Evolutionary conservation across 1,140 invertebrate genomes (phyloP).

Genomic region (Drosophila pectinifera): DNA sequence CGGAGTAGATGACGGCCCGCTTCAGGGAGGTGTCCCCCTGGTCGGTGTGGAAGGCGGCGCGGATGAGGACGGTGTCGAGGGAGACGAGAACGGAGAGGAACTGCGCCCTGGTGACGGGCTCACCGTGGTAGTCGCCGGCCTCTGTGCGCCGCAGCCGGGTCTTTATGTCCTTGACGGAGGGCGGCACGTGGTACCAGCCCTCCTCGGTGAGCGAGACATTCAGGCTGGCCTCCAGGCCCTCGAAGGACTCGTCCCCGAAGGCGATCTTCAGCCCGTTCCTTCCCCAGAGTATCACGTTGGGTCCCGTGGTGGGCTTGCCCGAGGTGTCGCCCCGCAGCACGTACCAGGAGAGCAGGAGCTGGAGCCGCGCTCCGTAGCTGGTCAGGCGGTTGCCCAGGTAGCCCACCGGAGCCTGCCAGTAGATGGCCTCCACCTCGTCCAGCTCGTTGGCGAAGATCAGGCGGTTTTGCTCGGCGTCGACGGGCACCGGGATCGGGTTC

Average conservation of each 20-base stretch:
- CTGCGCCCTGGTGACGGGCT: conserved; percentile 89
- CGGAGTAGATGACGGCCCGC: conserved; percentile 74
- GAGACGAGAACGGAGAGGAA: conserved; percentile 94
- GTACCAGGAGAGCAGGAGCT: conserved; percentile 92
- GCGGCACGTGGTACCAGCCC: conserved; percentile 90
- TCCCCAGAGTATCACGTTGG: conserved; percentile 94
- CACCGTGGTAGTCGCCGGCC: conserved; percentile 86
- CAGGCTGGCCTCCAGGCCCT: conserved; percentile 86
- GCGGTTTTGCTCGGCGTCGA: conserved; percentile 86
- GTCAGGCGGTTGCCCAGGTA: conserved; percentile 91
- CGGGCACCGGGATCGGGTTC: conserved; percentile 85
- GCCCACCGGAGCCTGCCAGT: conserved; percentile 93
- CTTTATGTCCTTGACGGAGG: conserved; percentile 87
- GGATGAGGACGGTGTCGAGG: conserved; percentile 92
- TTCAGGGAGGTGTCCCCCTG: conserved; percentile 92
- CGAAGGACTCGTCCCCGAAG: conserved; percentile 87
- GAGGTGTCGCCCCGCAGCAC: conserved; percentile 95
- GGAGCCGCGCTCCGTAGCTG: conserved; percentile 91
- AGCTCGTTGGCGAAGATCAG: conserved; percentile 89
- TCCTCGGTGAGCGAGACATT: conserved; percentile 89
- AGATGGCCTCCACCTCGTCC: conserved; percentile 90
- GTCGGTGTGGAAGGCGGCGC: conserved; percentile 96
- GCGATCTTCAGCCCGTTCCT: conserved; percentile 90
- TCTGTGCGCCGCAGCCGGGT: conserved; percentile 86
- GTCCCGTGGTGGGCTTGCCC: conserved; percentile 92